Percentiles rank a stretch among this genome's conserved stretches.
Evolutionary conservation across 2,113 vertebrate genomes (phyloP).

Genomic region (Bagarius yarrelli): DNA sequence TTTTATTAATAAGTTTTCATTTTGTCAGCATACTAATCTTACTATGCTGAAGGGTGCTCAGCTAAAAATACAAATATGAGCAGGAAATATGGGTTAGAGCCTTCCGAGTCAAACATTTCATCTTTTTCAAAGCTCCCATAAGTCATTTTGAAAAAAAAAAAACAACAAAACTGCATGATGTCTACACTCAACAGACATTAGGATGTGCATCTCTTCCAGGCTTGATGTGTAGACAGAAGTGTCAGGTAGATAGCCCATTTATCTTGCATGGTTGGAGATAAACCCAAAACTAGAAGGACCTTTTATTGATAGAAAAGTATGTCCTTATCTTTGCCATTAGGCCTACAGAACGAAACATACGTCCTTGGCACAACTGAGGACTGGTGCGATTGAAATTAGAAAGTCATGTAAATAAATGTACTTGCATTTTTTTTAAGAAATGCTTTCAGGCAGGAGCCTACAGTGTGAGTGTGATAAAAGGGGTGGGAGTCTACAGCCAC

Average conservation of each 20-base stretch:
- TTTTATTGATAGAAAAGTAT: slow-evolving; percentile 33
- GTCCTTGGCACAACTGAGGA: slow-evolving; percentile 13
- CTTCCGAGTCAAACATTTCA: slow-evolving; percentile 42
- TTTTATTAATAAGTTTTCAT: slow-evolving; percentile 47
- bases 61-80: slow-evolving; percentile 34
- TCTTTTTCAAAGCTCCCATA: slow-evolving; percentile 31
- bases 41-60: slow-evolving; percentile 36
- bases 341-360: slow-evolving; percentile 14
- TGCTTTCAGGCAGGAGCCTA: slow-evolving; percentile 27
- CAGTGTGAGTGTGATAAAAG: neutral
- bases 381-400: slow-evolving; percentile 1
- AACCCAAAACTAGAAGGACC: slow-evolving; percentile 40
- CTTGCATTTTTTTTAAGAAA: slow-evolving; percentile 25
- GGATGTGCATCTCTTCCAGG: slow-evolving; percentile 2
- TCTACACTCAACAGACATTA: slow-evolving; percentile 9
- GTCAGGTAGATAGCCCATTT: slow-evolving; percentile 51
- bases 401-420: slow-evolving; percentile 35
- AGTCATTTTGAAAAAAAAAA: neutral
- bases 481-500: slow-evolving; percentile 22
- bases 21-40: slow-evolving; percentile 49
- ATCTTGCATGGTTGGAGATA: slow-evolving; percentile 50
- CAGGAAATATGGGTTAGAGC: slow-evolving; percentile 41
- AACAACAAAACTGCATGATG: neutral
- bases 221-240: slow-evolving; percentile 47
- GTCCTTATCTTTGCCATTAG: slow-evolving; percentile 31